Evolutionary conservation across 2,797 vertebrate genomes (phyloP), one percentile per base, ranked within the genome.

Genomic region (Novumbra hubbsi): DNA sequence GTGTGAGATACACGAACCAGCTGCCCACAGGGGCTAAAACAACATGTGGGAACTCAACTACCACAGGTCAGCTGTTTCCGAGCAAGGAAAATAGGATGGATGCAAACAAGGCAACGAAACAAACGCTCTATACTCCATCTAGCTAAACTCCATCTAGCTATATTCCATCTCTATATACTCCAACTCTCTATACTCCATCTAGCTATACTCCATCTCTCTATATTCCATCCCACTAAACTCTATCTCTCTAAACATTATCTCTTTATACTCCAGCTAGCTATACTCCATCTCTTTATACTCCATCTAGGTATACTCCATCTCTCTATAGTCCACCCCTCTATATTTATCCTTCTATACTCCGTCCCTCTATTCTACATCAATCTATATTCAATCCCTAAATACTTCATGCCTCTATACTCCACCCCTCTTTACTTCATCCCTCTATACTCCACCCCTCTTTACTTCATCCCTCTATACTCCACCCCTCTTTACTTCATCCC

Each of bases 11-110:
- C 80, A 86, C 73, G 85, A 72, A 85, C 82, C 82, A 81, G 83
- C 77, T 78, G 82, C 86, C 87, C 83, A 78, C 48, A 76, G 83
- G 87, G 85, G 71, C 67, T 84, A 86, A 81, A 81, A 82, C 83
- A 85, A 86, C 84, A 81, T 83, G 84, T 85, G 83, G 86, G 88
- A 88, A 15, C 83, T 81, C 75, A 85, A 86, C 38, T 77, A 75
- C 79, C 84, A 85, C 86, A 85, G 84, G 87, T 91, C 90, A 90
- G 90, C 89, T 91, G 89, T 87, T 90, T 81, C 82, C 76, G 75
- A 71, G 83, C 83, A 74, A 45, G 79, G n/a, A 28, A 30, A n/a
- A 32, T 60, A 16, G 49, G 19, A 70, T 52, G 68, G 30, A 32
- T 16, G 17, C 28, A 16, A 28, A 30, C 63, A 30, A 14, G 9